These are phyloP conservation scores for Mastomys natalensis DNA, from an alignment of 2,113 vertebrate species.

Conservation along the genomic window DNA sequence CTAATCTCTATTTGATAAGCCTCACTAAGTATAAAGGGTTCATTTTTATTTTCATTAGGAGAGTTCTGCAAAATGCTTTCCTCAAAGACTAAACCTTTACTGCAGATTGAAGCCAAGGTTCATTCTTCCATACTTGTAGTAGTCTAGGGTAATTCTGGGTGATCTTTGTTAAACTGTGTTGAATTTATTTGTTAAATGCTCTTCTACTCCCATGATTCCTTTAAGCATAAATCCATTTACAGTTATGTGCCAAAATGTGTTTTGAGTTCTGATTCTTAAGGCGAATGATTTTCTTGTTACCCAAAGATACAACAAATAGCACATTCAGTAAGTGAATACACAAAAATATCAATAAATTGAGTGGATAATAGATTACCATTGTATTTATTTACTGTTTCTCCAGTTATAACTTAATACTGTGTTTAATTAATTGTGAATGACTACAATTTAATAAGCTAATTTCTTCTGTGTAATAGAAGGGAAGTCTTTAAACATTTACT, in stretches of 20 bases:
- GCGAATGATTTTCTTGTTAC: background rate
- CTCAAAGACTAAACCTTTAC: slow-evolving; percentile 6
- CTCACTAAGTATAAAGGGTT: background rate
- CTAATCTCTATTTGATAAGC: slow-evolving; percentile 15
- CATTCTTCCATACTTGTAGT: background rate
- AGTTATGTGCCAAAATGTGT: background rate
- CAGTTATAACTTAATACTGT: background rate
- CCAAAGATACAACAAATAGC: background rate
- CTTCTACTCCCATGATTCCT: background rate
- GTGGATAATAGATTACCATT: background rate
- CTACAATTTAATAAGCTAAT: background rate
- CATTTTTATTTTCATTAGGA: slow-evolving; percentile 26
- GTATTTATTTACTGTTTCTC: slow-evolving; percentile 37
- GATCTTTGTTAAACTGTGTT: slow-evolving; percentile 34
- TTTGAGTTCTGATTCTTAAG: background rate
- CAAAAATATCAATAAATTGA: background rate
- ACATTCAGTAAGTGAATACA: background rate
- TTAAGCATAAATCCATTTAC: slow-evolving; percentile 7
- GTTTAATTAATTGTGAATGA: background rate
- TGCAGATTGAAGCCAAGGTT: background rate
- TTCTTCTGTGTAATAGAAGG: background rate
- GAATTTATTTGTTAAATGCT: slow-evolving; percentile 10
- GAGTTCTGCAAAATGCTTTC: slow-evolving; percentile 9
- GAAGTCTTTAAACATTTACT: slow-evolving; percentile 41
- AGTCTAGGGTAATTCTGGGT: background rate